Evolutionary conservation across 2,797 vertebrate genomes (phyloP), one percentile per base, ranked within the genome.

Genomic region (Decapterus maruadsi): DNA sequence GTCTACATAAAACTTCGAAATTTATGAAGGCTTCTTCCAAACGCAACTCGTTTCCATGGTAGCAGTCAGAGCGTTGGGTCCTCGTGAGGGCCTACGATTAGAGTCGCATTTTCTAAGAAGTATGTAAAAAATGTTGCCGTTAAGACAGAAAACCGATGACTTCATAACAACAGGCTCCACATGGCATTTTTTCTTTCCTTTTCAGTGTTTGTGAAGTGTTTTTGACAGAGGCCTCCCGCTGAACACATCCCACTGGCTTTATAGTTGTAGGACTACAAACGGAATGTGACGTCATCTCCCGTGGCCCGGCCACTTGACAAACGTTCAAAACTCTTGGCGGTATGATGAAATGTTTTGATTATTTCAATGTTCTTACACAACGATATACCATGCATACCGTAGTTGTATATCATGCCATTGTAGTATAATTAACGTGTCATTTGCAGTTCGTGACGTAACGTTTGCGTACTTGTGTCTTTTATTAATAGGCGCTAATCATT

Each of bases 241-340:
- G 16, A 73, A 68, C 50, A 17, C 50, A 43, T 31, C 12, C 1
- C 8, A 46, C 34, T 34, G 7, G 4, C 4, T 40, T 9, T 11
- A 20, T 26, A 14, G 12, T 55, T 26, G 12, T 31, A 31, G 42
- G 70, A 72, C 63, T 78, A 75, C 78, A 72, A 63, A 45, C 9
- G 0, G 12, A n/a, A 0, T 5, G 5, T 89, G 82, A 89, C 88
- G 88, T 86, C 83, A 90, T 83, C 19, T 69, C 6, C 3, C 0
- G 26, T 2, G 0, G 81, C 62, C 73, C 12, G 0, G 2, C 12
- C 29, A 4, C 1, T 38, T 13, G 50, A 48, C 38, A 65, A 53
- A n/a, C 12, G 14, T 92, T 92, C 68, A 86, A 90, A 92, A 26
- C 22, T 26, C 7, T 78, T 91, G 89, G 91, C 90, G 92, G 91